These are phyloP conservation scores for Streptopelia turtur DNA, from an alignment of 2,797 vertebrate species.

Conservation along the genomic window DNA sequence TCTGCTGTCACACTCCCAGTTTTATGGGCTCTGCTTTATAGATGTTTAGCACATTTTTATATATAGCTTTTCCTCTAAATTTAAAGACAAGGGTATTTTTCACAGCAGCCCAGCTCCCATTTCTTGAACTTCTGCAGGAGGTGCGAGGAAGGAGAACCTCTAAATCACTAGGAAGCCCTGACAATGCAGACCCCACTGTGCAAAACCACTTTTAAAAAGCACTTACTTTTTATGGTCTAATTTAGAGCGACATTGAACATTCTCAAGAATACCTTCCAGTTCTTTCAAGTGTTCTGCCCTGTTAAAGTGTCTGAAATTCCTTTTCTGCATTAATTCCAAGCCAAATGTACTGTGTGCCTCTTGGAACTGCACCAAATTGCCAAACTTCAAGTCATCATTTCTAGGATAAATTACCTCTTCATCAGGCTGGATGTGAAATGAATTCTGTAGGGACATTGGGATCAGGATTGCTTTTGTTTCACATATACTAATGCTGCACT, in stretches of 20 bases:
- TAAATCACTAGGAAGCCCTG: slow-evolving; percentile 64
- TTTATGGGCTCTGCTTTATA: slow-evolving; percentile 11
- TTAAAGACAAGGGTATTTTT: slow-evolving; percentile 18
- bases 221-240: slow-evolving; percentile 76
- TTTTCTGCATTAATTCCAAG: slow-evolving; percentile 30
- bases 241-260: slow-evolving; percentile 66
- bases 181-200: slow-evolving; percentile 33
- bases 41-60: slow-evolving; percentile 13
- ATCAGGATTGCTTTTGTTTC: not conserved
- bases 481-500: not conserved
- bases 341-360: slow-evolving; percentile 13
- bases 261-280: slow-evolving; percentile 45
- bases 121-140: not conserved
- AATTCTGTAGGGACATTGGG: not conserved
- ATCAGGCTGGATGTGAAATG: not conserved
- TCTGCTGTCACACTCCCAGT: not conserved
- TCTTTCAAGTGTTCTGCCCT: slow-evolving; percentile 25
- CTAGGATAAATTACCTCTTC: slow-evolving; percentile 14
- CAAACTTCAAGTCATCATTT: not conserved
- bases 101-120: not conserved
- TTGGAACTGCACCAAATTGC: slow-evolving; percentile 39
- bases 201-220: slow-evolving; percentile 76
- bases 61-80: slow-evolving; percentile 5
- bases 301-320: slow-evolving; percentile 14
- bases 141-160: not conserved